Evolutionary conservation across 2,888 invertebrate genomes (phyloP).

Genomic region (Prosapia bicincta): DNA sequence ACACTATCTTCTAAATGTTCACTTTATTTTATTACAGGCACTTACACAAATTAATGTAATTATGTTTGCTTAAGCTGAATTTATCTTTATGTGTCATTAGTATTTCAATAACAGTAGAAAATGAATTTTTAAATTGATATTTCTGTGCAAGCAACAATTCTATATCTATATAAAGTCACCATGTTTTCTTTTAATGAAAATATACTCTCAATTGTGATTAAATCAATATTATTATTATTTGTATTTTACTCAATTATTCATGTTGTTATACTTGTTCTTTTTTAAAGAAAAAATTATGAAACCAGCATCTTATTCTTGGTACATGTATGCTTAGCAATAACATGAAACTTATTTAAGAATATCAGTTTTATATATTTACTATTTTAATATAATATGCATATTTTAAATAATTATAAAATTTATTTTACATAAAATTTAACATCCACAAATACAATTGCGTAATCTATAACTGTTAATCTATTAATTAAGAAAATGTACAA

Average conservation of each 20-base stretch:
- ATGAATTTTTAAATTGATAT: background rate
- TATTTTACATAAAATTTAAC: too few relatives aligned
- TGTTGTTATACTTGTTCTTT: background rate
- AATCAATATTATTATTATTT: background rate
- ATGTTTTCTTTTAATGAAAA: background rate
- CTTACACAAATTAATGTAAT: background rate
- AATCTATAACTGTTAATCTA: too few relatives aligned
- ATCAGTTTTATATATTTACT: too few relatives aligned
- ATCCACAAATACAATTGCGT: too few relatives aligned
- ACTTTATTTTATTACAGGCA: background rate
- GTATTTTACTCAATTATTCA: background rate
- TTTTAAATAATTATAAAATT: too few relatives aligned
- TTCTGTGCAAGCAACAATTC: background rate
- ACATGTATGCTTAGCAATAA: too few relatives aligned
- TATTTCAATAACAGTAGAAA: too few relatives aligned
- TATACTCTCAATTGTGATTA: background rate
- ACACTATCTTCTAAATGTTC: too few relatives aligned
- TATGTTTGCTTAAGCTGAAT: background rate
- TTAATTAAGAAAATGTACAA: too few relatives aligned
- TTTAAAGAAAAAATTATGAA: background rate
- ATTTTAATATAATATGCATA: too few relatives aligned
- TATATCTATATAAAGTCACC: background rate
- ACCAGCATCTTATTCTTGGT: too few relatives aligned
- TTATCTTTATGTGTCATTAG: background rate
- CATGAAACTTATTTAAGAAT: too few relatives aligned